phyloP scores from a whole-genome alignment of 2,113 vertebrate genomes.

The Sorex araneus region DNA sequence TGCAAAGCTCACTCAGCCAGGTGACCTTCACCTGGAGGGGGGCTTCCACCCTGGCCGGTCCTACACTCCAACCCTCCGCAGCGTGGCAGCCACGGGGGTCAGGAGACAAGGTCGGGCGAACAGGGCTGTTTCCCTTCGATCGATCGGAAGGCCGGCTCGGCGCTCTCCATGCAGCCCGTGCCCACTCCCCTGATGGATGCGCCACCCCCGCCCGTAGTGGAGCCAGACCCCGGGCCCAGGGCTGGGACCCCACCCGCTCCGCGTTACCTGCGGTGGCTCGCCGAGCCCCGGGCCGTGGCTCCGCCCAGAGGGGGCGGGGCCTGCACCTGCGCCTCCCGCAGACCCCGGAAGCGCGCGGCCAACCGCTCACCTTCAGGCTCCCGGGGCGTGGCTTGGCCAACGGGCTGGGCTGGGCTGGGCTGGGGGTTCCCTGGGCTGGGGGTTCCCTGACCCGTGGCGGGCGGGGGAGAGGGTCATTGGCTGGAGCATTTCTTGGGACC shows the following conservation, averaged over 20 bases:
- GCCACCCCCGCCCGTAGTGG: rapidly evolving
- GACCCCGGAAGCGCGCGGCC: slow-evolving; percentile 46
- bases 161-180: not conserved
- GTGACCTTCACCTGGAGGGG: not conserved
- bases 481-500: not conserved
- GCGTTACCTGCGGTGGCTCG: not conserved
- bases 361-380: not conserved
- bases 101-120: not conserved
- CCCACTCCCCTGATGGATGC: too few relatives aligned
- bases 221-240: rapidly evolving
- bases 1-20: not conserved
- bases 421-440: too few relatives aligned
- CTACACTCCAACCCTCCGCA: not conserved
- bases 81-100: not conserved
- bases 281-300: not conserved
- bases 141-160: not conserved
- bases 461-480: too few relatives aligned
- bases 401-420: too few relatives aligned
- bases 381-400: rapidly evolving
- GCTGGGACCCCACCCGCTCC: not conserved
- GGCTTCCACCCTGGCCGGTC: not conserved
- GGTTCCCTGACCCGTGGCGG: rapidly evolving
- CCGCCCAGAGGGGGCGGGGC: slow-evolving; percentile 18
- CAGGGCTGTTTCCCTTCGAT: not conserved
- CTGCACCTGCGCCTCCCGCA: not conserved